phyloP scores from a whole-genome alignment of 2,113 vertebrate species.

The Xyliphius kryptos region DNA sequence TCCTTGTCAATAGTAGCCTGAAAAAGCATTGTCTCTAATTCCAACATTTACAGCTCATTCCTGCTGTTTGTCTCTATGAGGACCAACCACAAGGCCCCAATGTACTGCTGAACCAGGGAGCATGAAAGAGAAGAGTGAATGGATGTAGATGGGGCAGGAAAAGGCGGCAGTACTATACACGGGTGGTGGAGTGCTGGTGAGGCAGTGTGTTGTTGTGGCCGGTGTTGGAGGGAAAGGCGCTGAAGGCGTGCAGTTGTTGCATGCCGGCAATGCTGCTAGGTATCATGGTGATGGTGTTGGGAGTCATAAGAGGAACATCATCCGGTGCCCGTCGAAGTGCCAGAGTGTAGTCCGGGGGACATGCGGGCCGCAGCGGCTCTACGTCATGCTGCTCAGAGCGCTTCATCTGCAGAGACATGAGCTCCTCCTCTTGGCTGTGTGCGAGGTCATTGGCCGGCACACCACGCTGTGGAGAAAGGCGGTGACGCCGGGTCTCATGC shows the following conservation, averaged over 20 bases:
- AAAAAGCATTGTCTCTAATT: slow-evolving; percentile 18
- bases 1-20: background rate
- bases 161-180: slow-evolving; percentile 68
- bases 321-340: no score
- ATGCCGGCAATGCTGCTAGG: slow-evolving; percentile 79
- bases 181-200: no score
- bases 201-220: no score
- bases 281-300: no score
- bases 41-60: slow-evolving; percentile 20
- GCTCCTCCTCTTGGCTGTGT: slow-evolving; percentile 82
- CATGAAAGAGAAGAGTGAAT: slow-evolving; percentile 38
- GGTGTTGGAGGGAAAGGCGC: slow-evolving; percentile 73
- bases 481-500: slow-evolving; percentile 74
- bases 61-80: slow-evolving; percentile 44
- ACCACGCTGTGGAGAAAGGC: slow-evolving; percentile 76
- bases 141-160: no score
- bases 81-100: slow-evolving; percentile 48
- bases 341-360: no score
- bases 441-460: slow-evolving; percentile 75
- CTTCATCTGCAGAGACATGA: slow-evolving; percentile 87
- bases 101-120: slow-evolving; percentile 24
- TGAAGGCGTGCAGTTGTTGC: slow-evolving; percentile 82
- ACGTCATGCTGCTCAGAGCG: slow-evolving; percentile 76
- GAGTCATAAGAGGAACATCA: no score
- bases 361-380: slow-evolving; percentile 73